Conservation (phyloP, 2,888 invertebrate genomes). For the Cheilosia grossa region DNA sequence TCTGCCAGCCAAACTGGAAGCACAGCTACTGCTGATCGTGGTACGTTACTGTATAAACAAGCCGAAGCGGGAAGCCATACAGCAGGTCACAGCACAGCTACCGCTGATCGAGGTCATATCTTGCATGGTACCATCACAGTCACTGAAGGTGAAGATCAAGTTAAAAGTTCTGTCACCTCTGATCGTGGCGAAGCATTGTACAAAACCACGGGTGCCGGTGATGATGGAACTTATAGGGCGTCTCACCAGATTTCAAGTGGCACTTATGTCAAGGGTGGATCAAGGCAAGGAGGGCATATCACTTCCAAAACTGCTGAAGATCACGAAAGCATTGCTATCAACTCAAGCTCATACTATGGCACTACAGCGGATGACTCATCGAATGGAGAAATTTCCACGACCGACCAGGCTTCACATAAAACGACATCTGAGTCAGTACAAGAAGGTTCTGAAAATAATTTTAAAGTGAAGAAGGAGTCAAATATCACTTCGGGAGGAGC, state of each 20-base stretch:
- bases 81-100: neutral
- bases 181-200: neutral
- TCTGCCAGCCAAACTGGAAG: neutral
- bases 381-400: neutral
- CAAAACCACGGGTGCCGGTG: neutral
- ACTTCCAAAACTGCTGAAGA: neutral
- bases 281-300: neutral
- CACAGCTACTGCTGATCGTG: slow-evolving; percentile 10
- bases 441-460: neutral
- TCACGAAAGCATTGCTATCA: neutral
- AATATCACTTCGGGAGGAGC: neutral
- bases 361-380: neutral
- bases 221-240: neutral
- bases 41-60: neutral
- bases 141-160: slow-evolving; percentile 6
- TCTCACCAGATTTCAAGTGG: neutral
- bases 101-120: slow-evolving; percentile 6
- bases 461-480: too few relatives aligned
- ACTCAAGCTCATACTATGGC: neutral
- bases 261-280: neutral
- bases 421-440: neutral
- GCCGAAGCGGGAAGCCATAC: neutral
- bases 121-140: slow-evolving; percentile 8
- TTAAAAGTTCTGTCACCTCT: neutral
- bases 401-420: neutral